Evolutionary conservation across 2,888 invertebrate genomes (phyloP), one percentile per base, ranked within the genome.

Genomic region (Danaus chrysippus): DNA sequence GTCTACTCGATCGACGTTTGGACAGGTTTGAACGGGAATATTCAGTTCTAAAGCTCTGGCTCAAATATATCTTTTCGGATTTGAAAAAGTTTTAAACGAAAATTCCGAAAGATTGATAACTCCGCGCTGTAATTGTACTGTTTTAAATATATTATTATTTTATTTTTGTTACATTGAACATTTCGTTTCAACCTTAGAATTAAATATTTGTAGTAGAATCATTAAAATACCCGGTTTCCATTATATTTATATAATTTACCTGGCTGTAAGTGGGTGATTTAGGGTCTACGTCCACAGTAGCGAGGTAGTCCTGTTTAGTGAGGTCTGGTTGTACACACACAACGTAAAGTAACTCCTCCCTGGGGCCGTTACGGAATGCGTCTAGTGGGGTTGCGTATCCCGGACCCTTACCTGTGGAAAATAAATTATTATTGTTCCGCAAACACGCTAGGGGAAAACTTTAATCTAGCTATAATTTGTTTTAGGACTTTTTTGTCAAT

Each of bases 221-320:
- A 34, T 34, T 34, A 34, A 34, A 34, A 34, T 23, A 34, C 23
- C 17, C 17, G 17, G 19, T n/a, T 13, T 23, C 11, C 17, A 55
- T 60, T 43, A 15, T 52, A 23, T 23, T 41, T 49, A 19, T 23
- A 46, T 55, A 62, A 12, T 12, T 49, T 17, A 96, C 98, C 93
- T 98, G 93, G 70, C 94, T 93, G 81, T 95, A 99, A 1, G 95
- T 96, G 10, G 94, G 86, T 63, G 98, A 98, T 1, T 92, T 80
- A 0, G 98, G 98, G 83, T 99, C 95, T 1, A 98, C 95, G 79
- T 99, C 98, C 0, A 99, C 93, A 0, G 98, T 98, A 12, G 97
- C 94, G 67, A 99, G 86, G 76, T 97, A 96, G 86, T 99, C 99
- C 1, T 96, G 94, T 76, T 95, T 95, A 0, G 92, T 92, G 58